phyloP scores from a whole-genome alignment of 2,797 vertebrate species.

The Ptychadena robeensis region DNA sequence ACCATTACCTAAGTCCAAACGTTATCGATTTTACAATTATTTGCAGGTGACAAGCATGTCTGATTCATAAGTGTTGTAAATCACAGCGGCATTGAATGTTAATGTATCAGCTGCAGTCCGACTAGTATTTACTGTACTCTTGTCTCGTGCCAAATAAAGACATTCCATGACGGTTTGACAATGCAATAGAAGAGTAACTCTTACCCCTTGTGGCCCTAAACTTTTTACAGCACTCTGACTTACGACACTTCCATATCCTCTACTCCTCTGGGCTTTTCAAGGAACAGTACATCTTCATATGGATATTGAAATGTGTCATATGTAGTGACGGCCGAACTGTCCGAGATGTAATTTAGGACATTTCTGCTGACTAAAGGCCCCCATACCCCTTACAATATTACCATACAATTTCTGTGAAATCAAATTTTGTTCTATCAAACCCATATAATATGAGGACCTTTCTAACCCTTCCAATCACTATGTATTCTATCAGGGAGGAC shows the following conservation, averaged over 20 bases:
- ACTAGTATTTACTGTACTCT: background rate
- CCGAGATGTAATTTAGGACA: too few relatives aligned
- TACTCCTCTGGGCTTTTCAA: background rate
- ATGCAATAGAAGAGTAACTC: background rate
- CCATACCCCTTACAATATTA: too few relatives aligned
- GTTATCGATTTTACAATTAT: constrained; percentile 48
- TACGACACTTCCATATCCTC: background rate
- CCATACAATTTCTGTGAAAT: too few relatives aligned
- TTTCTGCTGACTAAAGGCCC: too few relatives aligned
- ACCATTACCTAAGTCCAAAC: constrained; percentile 49
- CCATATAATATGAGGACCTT: too few relatives aligned
- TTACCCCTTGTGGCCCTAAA: background rate
- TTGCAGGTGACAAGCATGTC: constrained; percentile 44
- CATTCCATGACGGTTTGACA: background rate
- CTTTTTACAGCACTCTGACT: background rate
- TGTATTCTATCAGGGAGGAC: too few relatives aligned
- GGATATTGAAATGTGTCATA: background rate
- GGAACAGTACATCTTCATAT: background rate
- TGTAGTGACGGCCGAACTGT: background rate
- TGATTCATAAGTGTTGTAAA: constrained; percentile 35
- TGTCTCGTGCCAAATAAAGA: background rate
- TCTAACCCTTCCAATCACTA: too few relatives aligned
- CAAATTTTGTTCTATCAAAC: too few relatives aligned
- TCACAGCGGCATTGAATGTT: constrained; percentile 20
- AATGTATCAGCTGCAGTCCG: constrained; percentile 26